Evolutionary conservation across 2,797 vertebrate genomes (phyloP), one percentile per base, ranked within the genome.

Genomic region (Anguilla anguilla): DNA sequence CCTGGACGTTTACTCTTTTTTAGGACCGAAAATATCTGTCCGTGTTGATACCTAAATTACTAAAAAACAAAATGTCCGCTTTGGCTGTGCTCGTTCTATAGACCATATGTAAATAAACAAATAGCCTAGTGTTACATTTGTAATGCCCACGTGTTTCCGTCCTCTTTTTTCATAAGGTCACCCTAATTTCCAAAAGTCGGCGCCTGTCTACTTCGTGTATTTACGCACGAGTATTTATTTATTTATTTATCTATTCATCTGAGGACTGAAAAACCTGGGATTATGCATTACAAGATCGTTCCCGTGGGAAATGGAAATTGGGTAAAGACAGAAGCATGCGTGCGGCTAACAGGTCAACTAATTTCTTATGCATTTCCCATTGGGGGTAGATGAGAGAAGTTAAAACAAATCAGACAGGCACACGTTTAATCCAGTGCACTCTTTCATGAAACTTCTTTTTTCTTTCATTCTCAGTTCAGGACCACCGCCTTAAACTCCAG

Each of bases 391-490:
- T 6, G 15, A 17, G 35, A 46, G 25, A 31, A 39, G 22, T 3
- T 13, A 28, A 79, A 79, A 49, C 3, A 81, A 49, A 81, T 5
- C 39, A 81, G 39, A 7, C 25, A 81, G 77, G 43, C 77, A 81
- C 77, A 81, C 6, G 0, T 81, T 49, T 9, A 81, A 81, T 81
- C 77, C 39, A 49, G 43, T 49, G 77, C 49, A n/a, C 49, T 49
- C 46, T 81, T 49, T 19, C 22, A 43, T 49, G 43, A 51, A 49
- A 81, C 19, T 1, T 79, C 13, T 79, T 46, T 39, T 79, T 46
- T 39, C 2, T 49, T 49, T 17, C 51, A 83, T 31, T 67, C 39
- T 77, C 81, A 85, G 28, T 87, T 85, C 31, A 51, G 87, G 86
- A 82, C 28, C 35, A 43, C 77, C 19, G 39, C 13, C 86, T 81